These are phyloP conservation scores for Griposia aprilina DNA, from an alignment of 2,888 invertebrate genomes.

Conservation along the genomic window DNA sequence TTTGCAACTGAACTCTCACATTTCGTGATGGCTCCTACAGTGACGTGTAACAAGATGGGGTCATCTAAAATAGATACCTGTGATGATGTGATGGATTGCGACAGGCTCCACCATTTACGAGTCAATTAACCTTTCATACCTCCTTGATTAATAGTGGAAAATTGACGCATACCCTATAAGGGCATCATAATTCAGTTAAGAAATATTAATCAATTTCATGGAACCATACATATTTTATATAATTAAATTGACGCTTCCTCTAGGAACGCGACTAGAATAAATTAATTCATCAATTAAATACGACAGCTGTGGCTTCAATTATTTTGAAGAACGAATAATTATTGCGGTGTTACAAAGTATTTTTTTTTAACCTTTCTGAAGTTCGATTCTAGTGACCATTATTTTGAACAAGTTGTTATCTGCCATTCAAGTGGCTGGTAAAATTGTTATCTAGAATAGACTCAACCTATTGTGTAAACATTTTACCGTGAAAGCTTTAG, in stretches of 20 bases:
- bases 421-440: neutral
- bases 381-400: neutral
- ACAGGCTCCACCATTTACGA: conserved; percentile 15
- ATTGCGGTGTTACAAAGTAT: neutral
- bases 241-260: neutral
- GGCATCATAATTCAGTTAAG: conserved; percentile 31
- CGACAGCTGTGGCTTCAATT: too few species aligned
- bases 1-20: neutral
- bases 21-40: neutral
- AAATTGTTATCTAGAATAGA: neutral
- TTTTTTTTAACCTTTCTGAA: neutral
- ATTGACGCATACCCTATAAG: conserved; percentile 11
- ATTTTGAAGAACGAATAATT: neutral
- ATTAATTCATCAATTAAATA: neutral
- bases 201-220: conserved; percentile 36
- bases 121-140: conserved; percentile 48
- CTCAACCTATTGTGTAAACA: too few species aligned
- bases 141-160: conserved; percentile 33
- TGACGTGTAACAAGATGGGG: neutral
- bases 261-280: neutral
- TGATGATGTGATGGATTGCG: neutral
- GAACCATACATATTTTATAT: neutral
- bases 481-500: too few species aligned
- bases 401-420: too few species aligned
- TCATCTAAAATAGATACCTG: neutral